A percentile compares a stretch with the other conserved stretches of the same genome.
phyloP scores from a whole-genome alignment of 2,113 vertebrate genomes.

The Cinclus mexicanus region DNA sequence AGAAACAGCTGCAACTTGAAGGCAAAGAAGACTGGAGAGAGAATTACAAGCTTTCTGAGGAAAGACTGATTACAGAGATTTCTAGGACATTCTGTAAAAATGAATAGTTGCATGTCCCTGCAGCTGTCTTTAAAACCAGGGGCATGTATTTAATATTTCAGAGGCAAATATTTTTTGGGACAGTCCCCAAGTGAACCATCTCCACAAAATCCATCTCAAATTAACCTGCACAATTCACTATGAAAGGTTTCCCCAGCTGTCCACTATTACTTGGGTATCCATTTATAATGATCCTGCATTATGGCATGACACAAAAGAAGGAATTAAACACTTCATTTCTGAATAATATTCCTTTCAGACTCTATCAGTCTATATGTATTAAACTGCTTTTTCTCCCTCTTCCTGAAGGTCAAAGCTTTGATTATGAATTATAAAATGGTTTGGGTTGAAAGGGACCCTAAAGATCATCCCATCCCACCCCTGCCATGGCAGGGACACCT shows the following conservation, averaged over 20 bases:
- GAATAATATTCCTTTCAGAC: neutral
- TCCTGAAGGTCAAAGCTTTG: neutral
- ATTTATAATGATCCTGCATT: neutral
- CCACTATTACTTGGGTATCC: neutral
- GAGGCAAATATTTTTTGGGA: neutral
- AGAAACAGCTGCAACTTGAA: neutral
- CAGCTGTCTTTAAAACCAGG: neutral
- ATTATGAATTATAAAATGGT: neutral
- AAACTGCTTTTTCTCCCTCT: neutral
- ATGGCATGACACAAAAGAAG: neutral
- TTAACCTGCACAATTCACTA: neutral
- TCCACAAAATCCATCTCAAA: neutral
- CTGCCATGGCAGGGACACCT: neutral
- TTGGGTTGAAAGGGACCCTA: neutral
- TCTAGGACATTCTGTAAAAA: neutral
- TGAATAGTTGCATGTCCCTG: neutral
- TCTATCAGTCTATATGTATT: neutral
- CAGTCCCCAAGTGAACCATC: neutral
- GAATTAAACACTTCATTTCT: neutral
- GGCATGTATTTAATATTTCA: neutral
- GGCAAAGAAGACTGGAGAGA: neutral
- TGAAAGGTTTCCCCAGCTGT: neutral
- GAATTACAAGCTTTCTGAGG: neutral
- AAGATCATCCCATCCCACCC: accelerated
- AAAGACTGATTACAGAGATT: neutral